Percentiles rank a stretch among this genome's conserved stretches.
Conservation (phyloP, 2,113 vertebrate genomes). For the Cathartes aura region DNA sequence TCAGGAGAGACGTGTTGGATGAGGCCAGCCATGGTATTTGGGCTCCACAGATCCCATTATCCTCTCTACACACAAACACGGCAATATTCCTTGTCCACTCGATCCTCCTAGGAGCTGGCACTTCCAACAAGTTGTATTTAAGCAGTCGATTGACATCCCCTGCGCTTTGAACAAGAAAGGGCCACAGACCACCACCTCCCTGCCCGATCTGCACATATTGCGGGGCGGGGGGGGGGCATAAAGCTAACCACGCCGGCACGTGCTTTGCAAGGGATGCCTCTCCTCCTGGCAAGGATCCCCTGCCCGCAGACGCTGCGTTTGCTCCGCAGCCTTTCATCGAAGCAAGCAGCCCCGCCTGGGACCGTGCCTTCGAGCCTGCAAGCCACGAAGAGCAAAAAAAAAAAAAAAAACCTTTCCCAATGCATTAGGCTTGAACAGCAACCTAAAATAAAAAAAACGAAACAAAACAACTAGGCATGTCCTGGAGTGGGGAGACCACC, state of each 20-base stretch:
- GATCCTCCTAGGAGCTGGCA: neutral
- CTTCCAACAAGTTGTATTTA: neutral
- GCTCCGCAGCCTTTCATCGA: fast-evolving
- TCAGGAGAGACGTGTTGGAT: no score
- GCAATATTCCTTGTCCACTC: no score
- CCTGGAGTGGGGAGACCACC: neutral
- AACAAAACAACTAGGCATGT: neutral
- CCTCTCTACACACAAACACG: fast-evolving
- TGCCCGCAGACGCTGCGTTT: fast-evolving
- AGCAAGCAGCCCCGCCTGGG: neutral
- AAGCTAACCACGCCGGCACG: fast-evolving
- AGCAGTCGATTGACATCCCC: fast-evolving
- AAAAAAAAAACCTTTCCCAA: neutral
- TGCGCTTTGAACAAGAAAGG: fast-evolving
- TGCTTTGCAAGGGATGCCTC: neutral
- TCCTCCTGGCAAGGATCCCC: neutral
- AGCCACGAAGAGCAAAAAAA: no score
- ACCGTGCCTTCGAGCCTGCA: fast-evolving
- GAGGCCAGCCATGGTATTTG: neutral
- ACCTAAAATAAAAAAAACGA: neutral
- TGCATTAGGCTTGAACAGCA: fast-evolving
- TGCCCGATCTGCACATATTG: no score
- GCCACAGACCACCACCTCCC: no score
- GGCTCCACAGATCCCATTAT: fast-evolving
- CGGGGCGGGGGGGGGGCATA: neutral